Evolutionary conservation across 2,888 invertebrate species (phyloP), one percentile per base, ranked within the genome.

Genomic region (Mythimna albipuncta): DNA sequence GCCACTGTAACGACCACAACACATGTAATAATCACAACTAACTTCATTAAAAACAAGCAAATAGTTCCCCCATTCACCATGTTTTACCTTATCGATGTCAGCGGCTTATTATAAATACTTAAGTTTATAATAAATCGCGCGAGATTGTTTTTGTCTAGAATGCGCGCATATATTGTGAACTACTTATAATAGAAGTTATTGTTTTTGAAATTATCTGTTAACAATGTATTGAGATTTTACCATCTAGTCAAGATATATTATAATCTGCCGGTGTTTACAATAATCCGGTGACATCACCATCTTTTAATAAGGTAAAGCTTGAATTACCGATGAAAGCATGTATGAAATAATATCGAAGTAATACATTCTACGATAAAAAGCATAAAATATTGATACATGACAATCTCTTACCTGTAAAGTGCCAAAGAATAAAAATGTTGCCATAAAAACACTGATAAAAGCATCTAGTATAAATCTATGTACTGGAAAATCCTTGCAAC

Each of bases 371-470:
- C 87, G 87, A 82, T 78, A 89, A 75, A 75, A 90, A 90, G 90
- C 89, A 82, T 86, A 87, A 75, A 77, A 82, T 80, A 88, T 84
- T 84, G 84, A 87, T 86, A 85, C 78, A 84, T 80, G 82, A 89
- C 80, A 82, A 84, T 85, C 72, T 92, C 95, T 95, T 94, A 94
- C 95, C 94, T 94, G 87, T 58, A 72, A 79, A 80, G 86, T 89
- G 90, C 82, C 82, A 84, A 82, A 87, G 75, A 87, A 85, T 89
- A 74, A 71, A 75, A 83, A 81, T 80, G 91, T 91, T 90, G 92
- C 90, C 89, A 91, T 87, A 86, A 77, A 47, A 88, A 89, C 90
- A 88, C 90, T 90, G 87, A 90, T 87, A 86, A 89, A 52, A 88
- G 86, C 86, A 78, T 89, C 88, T 87, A 88, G 84, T 84, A 75